A percentile compares a stretch with the other conserved stretches of the same genome.
Evolutionary conservation across 2,888 invertebrate species (phyloP).

Genomic region (Altica lythri): DNA sequence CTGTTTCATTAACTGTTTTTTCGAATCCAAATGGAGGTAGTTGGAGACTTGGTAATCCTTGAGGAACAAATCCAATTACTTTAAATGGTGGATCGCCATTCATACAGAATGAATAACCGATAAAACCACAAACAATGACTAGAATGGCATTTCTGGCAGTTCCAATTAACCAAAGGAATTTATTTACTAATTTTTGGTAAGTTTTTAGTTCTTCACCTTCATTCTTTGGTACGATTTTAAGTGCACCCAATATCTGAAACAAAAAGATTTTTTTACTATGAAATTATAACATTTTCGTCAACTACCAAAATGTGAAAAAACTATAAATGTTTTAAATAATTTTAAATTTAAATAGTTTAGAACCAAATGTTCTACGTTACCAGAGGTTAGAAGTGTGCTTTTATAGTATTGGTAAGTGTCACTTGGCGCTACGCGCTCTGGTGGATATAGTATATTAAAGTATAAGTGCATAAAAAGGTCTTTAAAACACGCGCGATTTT

Average conservation of each 20-base stretch:
- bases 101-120: constrained; percentile 68
- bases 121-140: constrained; percentile 73
- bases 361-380: too few species aligned
- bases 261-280: too few species aligned
- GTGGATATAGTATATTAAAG: too few species aligned
- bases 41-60: constrained; percentile 71
- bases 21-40: constrained; percentile 69
- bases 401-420: too few species aligned
- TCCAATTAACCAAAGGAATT: constrained; percentile 74
- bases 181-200: constrained; percentile 62
- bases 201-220: constrained; percentile 49
- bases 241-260: constrained; percentile 67
- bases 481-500: too few species aligned
- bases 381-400: too few species aligned
- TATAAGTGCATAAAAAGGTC: too few species aligned
- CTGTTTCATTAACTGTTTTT: constrained; percentile 59
- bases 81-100: constrained; percentile 66
- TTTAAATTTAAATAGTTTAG: too few species aligned
- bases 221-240: constrained; percentile 65
- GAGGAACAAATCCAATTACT: constrained; percentile 76
- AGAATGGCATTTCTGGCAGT: constrained; percentile 84
- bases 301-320: too few species aligned
- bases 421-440: too few species aligned
- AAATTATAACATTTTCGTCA: too few species aligned
- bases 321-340: too few species aligned